Evolutionary conservation across 2,888 invertebrate species (phyloP).

Genomic region (Scelioninae gen. 1): DNA sequence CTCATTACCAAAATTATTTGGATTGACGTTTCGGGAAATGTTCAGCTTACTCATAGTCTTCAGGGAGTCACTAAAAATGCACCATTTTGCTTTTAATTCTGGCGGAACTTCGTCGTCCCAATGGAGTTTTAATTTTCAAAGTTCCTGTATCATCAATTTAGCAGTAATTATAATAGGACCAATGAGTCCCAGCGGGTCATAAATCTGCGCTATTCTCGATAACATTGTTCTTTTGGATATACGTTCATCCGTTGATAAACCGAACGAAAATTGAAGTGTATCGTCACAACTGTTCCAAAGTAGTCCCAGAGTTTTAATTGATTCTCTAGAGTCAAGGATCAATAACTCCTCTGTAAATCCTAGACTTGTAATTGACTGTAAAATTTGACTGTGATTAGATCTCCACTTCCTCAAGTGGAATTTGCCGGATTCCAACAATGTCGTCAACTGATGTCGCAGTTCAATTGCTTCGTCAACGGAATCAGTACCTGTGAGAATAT

Average conservation of each 20-base stretch:
- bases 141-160: slow-evolving; percentile 57
- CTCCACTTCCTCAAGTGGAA: slow-evolving; percentile 59
- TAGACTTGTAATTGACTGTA: not conserved
- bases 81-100: too few relatives aligned
- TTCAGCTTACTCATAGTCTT: too few relatives aligned
- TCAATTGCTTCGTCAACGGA: not conserved
- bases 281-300: slow-evolving; percentile 63
- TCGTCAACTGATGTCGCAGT: slow-evolving; percentile 24
- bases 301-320: slow-evolving; percentile 57
- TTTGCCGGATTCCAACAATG: slow-evolving; percentile 23
- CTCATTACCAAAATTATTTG: too few relatives aligned
- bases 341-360: slow-evolving; percentile 29
- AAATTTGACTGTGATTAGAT: slow-evolving; percentile 9
- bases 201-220: slow-evolving; percentile 60
- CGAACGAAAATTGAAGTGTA: slow-evolving; percentile 45
- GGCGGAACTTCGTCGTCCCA: slow-evolving; percentile 44
- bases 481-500: not conserved
- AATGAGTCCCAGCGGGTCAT: slow-evolving; percentile 60
- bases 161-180: slow-evolving; percentile 61
- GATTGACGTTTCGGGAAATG: too few relatives aligned
- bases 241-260: not conserved
- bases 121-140: slow-evolving; percentile 29
- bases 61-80: too few relatives aligned
- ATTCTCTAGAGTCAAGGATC: slow-evolving; percentile 37
- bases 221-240: slow-evolving; percentile 49